Conservation (phyloP, 2,797 vertebrate species). For the Poeciliopsis paucimaculata region DNA sequence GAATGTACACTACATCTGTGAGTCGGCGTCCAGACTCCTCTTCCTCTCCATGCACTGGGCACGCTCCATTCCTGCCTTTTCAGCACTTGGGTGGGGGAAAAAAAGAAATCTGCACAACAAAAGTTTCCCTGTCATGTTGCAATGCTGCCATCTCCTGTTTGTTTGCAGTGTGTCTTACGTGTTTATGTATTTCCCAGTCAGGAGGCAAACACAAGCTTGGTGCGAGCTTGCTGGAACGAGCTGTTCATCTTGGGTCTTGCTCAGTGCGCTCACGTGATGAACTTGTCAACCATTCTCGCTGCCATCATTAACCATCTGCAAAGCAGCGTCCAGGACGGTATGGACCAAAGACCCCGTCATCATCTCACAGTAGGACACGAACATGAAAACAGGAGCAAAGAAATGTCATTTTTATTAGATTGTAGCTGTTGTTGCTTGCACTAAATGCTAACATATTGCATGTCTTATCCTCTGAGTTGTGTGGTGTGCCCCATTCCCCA, state of each 20-base stretch:
- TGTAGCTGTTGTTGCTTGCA: neutral
- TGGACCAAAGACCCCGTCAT: constrained; percentile 52
- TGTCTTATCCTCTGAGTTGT: neutral
- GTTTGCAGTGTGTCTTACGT: neutral
- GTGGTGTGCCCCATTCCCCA: neutral
- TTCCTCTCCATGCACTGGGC: constrained; percentile 99
- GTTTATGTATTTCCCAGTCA: constrained; percentile 80
- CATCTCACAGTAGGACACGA: constrained; percentile 64
- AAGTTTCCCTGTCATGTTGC: neutral
- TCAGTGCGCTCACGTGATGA: constrained; percentile 98
- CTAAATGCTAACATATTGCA: neutral
- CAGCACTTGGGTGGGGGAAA: constrained; percentile 91
- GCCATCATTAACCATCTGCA: constrained; percentile 98
- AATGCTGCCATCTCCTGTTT: neutral
- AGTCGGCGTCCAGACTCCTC: constrained; percentile 96
- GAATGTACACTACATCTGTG: constrained; percentile 99
- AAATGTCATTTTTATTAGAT: constrained; percentile 22
- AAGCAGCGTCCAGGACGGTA: constrained; percentile 97
- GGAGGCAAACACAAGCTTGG: constrained; percentile 94
- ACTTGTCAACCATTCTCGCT: constrained; percentile 93
- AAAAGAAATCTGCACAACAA: constrained; percentile 6
- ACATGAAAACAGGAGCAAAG: constrained; percentile 31
- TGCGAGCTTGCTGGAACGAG: constrained; percentile 98
- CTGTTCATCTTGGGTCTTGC: constrained; percentile 95
- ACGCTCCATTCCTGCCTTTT: constrained; percentile 96